Evolutionary conservation across 1,140 invertebrate species (phyloP).

Genomic region (Oncopodura yosiiana): DNA sequence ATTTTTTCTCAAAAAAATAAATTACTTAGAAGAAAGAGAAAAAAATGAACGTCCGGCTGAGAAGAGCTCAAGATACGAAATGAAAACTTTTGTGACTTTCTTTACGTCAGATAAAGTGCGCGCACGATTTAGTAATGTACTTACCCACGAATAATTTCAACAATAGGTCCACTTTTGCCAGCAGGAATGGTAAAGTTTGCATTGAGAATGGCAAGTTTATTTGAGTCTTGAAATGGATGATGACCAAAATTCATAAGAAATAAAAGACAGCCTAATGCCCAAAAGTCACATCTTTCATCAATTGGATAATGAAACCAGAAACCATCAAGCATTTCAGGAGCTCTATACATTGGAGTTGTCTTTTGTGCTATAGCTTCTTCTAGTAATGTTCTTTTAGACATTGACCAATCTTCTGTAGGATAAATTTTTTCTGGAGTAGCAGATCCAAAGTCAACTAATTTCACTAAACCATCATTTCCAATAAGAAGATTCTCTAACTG

Average conservation of each 20-base stretch:
- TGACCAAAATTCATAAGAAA: conserved; percentile 84
- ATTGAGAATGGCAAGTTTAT: conserved; percentile 92
- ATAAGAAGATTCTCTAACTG: conserved; percentile 65
- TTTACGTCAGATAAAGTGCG: too few relatives aligned
- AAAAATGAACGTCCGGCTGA: too few relatives aligned
- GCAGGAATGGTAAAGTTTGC: conserved; percentile 52
- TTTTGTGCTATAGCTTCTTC: conserved; percentile 77
- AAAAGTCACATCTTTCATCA: conserved; percentile 77
- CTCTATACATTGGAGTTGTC: conserved; percentile 75
- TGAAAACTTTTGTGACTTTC: too few relatives aligned
- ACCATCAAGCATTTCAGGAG: conserved; percentile 95
- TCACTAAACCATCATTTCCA: conserved; percentile 68
- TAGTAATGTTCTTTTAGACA: conserved; percentile 75
- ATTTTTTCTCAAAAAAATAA: too few relatives aligned
- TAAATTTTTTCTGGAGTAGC: conserved; percentile 72
- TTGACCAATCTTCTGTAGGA: conserved; percentile 83
- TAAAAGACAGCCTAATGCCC: conserved; percentile 93
- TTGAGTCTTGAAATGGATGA: conserved; percentile 95
- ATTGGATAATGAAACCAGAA: conserved; percentile 95
- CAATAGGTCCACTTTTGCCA: conserved; percentile 8
- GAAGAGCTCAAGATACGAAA: too few relatives aligned
- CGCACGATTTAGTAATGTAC: neutral
- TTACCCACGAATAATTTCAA: conserved; percentile 18
- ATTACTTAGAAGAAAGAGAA: too few relatives aligned
- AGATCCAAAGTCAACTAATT: conserved; percentile 98